These are phyloP conservation scores for Invenusta paracnida DNA, from an alignment of 2,888 invertebrate species.

Conservation along the genomic window DNA sequence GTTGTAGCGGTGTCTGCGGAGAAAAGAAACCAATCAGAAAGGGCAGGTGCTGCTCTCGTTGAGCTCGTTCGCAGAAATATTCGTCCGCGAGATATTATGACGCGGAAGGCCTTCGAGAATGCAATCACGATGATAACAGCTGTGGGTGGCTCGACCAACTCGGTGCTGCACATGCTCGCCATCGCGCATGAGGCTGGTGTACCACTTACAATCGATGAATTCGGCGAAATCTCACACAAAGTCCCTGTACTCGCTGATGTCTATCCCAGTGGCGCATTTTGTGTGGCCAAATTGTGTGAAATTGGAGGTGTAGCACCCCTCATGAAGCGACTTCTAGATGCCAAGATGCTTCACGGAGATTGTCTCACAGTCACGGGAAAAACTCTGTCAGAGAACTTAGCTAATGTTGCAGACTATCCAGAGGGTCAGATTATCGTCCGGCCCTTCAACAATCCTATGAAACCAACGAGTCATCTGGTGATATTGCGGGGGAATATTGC, in stretches of 20 bases:
- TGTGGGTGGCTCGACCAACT: constrained; percentile 42
- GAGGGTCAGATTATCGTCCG: constrained; percentile 38
- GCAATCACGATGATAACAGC: constrained; percentile 38
- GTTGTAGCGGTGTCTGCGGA: constrained; percentile 13
- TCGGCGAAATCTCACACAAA: not conserved
- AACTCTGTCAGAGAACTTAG: constrained; percentile 40
- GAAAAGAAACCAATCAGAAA: constrained; percentile 27
- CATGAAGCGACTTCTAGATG: constrained; percentile 30
- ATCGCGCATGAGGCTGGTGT: constrained; percentile 38
- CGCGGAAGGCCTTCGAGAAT: constrained; percentile 42
- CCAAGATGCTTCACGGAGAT: constrained; percentile 37
- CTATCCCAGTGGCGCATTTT: constrained; percentile 32
- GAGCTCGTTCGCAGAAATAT: constrained; percentile 32
- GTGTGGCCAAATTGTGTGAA: constrained; percentile 35
- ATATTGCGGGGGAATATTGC: constrained; percentile 40
- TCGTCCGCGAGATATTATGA: constrained; percentile 39
- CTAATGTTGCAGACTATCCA: constrained; percentile 16
- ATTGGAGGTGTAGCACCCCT: constrained; percentile 40
- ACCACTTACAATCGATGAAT: constrained; percentile 28
- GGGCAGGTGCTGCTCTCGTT: not conserved
- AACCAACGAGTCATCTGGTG: constrained; percentile 34
- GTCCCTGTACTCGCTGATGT: constrained; percentile 41
- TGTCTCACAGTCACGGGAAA: constrained; percentile 40
- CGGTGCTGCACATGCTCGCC: constrained; percentile 40
- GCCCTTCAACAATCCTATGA: constrained; percentile 29